A percentile compares a stretch with the other conserved stretches of the same genome.
Evolutionary conservation across 2,888 invertebrate species (phyloP).

Genomic region (Dryobota labecula): DNA sequence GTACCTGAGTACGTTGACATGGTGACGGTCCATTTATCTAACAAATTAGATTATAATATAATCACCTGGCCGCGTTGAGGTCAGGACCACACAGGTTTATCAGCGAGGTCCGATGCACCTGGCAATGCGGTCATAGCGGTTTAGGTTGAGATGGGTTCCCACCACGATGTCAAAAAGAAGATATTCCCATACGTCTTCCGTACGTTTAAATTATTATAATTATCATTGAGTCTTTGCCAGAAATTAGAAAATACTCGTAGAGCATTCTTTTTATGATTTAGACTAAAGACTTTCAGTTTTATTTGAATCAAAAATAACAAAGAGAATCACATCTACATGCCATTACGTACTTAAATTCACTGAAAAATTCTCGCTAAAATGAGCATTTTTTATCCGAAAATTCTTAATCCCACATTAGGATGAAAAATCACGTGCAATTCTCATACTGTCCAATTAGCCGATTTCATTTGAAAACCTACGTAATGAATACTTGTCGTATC

Average conservation of each 20-base stretch:
- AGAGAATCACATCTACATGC: neutral
- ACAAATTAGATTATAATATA: slow-evolving; percentile 26
- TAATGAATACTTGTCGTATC: neutral
- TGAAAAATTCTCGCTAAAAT: neutral
- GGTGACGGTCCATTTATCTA: slow-evolving; percentile 15
- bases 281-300: neutral
- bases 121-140: slow-evolving; percentile 13
- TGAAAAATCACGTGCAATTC: slow-evolving; percentile 47
- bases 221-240: neutral
- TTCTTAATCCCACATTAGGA: slow-evolving; percentile 46
- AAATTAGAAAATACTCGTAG: neutral
- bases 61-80: slow-evolving; percentile 24
- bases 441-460: slow-evolving; percentile 20
- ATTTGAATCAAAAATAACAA: neutral
- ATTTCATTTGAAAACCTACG: slow-evolving; percentile 21
- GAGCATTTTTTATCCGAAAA: slow-evolving; percentile 28
- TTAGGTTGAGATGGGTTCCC: slow-evolving; percentile 19
- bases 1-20: slow-evolving; percentile 8
- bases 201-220: neutral
- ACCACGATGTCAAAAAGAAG: slow-evolving; percentile 18
- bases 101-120: slow-evolving; percentile 33
- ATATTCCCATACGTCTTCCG: neutral
- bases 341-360: slow-evolving; percentile 9
- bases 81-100: slow-evolving; percentile 21
- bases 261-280: neutral